phyloP scores from a whole-genome alignment of 2,888 invertebrate genomes.

The Lathronympha strigana region DNA sequence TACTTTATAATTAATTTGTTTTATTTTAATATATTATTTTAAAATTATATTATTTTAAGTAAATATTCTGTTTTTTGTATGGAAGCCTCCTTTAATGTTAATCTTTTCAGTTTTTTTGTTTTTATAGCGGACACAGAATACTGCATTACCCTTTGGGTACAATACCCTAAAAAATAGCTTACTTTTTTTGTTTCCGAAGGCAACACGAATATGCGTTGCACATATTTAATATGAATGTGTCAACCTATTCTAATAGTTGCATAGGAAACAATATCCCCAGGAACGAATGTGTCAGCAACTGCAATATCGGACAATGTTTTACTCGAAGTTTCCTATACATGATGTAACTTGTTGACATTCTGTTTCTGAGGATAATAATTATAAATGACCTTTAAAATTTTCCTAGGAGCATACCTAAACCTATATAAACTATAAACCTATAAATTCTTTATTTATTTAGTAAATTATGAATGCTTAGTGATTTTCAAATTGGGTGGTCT shows the following conservation, averaged over 20 bases:
- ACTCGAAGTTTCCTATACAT: slow-evolving; percentile 18
- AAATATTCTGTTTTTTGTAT: no score
- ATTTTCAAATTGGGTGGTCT: slow-evolving; percentile 2
- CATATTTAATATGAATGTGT: neutral
- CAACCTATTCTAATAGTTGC: neutral
- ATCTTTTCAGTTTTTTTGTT: no score
- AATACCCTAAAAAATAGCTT: no score
- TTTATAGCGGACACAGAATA: no score
- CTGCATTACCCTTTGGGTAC: no score
- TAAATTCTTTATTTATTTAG: neutral
- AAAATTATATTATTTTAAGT: no score
- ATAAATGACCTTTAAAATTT: slow-evolving; percentile 10
- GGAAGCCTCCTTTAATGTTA: no score
- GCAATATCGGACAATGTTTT: slow-evolving; percentile 1
- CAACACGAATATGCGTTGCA: neutral
- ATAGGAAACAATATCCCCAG: slow-evolving; percentile 1
- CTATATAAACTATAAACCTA: neutral
- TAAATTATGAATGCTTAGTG: neutral
- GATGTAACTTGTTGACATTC: slow-evolving; percentile 20
- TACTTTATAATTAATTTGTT: no score
- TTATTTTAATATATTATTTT: no score
- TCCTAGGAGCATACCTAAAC: neutral
- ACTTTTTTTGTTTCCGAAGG: neutral
- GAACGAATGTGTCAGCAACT: slow-evolving; percentile 1
- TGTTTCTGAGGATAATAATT: slow-evolving; percentile 8